Conservation (phyloP, 2,797 vertebrate genomes). For the Rhinichthys osculus region DNA sequence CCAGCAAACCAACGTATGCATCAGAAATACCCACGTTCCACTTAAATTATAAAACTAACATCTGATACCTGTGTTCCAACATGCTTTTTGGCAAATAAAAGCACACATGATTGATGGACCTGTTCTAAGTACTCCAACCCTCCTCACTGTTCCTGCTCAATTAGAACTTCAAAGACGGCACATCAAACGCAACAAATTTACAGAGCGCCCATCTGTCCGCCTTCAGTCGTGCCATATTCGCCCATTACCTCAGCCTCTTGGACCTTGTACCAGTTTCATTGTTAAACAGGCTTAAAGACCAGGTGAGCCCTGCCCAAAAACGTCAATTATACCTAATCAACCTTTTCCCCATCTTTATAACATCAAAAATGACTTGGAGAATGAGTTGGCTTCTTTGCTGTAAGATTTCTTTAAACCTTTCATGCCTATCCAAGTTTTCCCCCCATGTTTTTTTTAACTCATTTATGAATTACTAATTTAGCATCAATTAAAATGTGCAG, state of each 20-base stretch:
- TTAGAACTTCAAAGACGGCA: slow-evolving; percentile 74
- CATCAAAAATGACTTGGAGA: neutral
- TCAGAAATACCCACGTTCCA: slow-evolving; percentile 27
- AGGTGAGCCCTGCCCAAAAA: neutral
- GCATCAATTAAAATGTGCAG: neutral
- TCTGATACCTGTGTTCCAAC: slow-evolving; percentile 17
- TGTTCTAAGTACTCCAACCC: slow-evolving; percentile 15
- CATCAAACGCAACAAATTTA: slow-evolving; percentile 65
- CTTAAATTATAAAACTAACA: slow-evolving; percentile 17
- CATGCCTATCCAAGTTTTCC: neutral
- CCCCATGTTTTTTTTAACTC: neutral
- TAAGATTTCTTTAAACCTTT: slow-evolving; percentile 2
- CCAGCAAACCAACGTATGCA: slow-evolving; percentile 46
- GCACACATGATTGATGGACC: slow-evolving; percentile 20
- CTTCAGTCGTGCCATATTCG: neutral
- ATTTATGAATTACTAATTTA: neutral
- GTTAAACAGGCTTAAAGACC: neutral
- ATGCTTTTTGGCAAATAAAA: slow-evolving; percentile 4
- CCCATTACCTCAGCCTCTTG: neutral
- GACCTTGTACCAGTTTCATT: slow-evolving; percentile 1
- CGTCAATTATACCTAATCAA: neutral
- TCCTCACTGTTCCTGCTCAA: slow-evolving; percentile 60
- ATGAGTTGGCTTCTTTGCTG: neutral
- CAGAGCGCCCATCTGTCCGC: slow-evolving; percentile 36
- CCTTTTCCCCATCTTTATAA: neutral